These are phyloP conservation scores for Lepidotrigona ventralis DNA, from an alignment of 1,140 invertebrate species.

Conservation along the genomic window DNA sequence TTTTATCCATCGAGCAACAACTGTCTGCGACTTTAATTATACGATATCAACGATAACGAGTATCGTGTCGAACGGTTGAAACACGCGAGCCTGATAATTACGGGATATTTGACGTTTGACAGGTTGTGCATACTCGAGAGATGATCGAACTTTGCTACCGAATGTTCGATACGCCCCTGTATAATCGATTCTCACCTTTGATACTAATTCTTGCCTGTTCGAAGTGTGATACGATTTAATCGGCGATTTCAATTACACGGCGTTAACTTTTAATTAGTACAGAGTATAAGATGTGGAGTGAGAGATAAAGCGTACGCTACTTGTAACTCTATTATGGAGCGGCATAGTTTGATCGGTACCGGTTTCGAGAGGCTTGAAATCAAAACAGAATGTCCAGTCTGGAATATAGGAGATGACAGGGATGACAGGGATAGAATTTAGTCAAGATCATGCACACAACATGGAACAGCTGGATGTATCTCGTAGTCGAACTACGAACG, in stretches of 20 bases:
- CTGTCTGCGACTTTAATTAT: conserved; percentile 44
- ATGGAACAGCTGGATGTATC: background rate
- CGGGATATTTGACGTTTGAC: conserved; percentile 13
- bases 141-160: conserved; percentile 18
- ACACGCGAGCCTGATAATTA: conserved; percentile 48
- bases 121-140: conserved; percentile 41
- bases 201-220: background rate
- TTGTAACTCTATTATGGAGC: background rate
- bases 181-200: conserved; percentile 16
- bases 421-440: background rate
- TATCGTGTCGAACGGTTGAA: conserved; percentile 7
- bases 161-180: background rate
- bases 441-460: background rate
- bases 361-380: no score
- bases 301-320: background rate
- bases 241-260: background rate
- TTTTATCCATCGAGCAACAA: conserved; percentile 26
- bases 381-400: no score
- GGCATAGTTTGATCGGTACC: background rate
- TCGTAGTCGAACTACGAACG: no score
- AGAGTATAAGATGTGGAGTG: no score
- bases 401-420: background rate
- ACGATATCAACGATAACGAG: conserved; percentile 35
- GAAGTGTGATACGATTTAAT: conserved; percentile 3
- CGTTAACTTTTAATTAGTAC: conserved; percentile 13